phyloP scores from a whole-genome alignment of 2,888 invertebrate species.

The Cheilosia urbana region DNA sequence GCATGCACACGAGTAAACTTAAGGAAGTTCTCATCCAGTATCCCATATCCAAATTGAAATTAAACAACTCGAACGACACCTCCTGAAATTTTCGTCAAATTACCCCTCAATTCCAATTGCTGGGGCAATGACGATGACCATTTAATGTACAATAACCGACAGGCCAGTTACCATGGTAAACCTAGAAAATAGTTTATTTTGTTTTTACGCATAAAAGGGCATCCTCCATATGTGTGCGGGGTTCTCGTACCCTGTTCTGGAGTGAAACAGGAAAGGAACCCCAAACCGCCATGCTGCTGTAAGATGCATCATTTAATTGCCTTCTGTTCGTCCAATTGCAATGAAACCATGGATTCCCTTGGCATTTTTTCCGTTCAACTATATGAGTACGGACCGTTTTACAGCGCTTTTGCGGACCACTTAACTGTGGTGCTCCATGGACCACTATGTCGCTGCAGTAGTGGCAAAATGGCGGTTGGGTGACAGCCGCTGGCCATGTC shows the following conservation, averaged over 20 bases:
- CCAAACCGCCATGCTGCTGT: slow-evolving; percentile 31
- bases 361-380: slow-evolving; percentile 9
- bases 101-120: slow-evolving; percentile 24
- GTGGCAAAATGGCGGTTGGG: slow-evolving; percentile 45
- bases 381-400: slow-evolving; percentile 26
- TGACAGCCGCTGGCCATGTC: slow-evolving; percentile 52
- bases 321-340: slow-evolving; percentile 63
- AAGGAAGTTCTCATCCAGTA: not conserved
- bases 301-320: slow-evolving; percentile 70
- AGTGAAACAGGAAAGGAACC: slow-evolving; percentile 13
- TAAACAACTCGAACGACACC: slow-evolving; percentile 5
- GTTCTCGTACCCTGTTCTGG: slow-evolving; percentile 20
- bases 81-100: slow-evolving; percentile 33
- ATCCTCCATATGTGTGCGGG: slow-evolving; percentile 15
- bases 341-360: slow-evolving; percentile 49
- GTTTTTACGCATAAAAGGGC: slow-evolving; percentile 18
- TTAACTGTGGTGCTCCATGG: slow-evolving; percentile 43
- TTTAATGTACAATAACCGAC: slow-evolving; percentile 22
- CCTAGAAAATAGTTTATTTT: slow-evolving; percentile 22
- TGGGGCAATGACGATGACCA: slow-evolving; percentile 11
- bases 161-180: not conserved
- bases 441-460: slow-evolving; percentile 23
- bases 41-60: not conserved
- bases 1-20: too few relatives aligned
- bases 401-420: slow-evolving; percentile 60